Evolutionary conservation across 2,797 vertebrate species (phyloP).

Genomic region (Staurois parvus): DNA sequence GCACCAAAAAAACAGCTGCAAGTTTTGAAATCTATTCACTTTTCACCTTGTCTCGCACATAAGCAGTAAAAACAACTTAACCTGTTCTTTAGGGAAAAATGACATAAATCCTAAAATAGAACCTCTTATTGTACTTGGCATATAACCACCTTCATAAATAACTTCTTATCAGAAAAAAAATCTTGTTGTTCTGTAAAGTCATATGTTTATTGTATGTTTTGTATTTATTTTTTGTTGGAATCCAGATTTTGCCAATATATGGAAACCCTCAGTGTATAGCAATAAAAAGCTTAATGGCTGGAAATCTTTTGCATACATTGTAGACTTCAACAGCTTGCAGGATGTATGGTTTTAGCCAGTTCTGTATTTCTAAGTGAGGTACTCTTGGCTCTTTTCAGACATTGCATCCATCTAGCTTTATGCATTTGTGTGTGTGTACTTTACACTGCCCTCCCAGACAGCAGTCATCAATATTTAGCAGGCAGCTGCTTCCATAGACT

Average conservation of each 20-base stretch:
- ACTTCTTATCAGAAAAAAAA: too few species aligned
- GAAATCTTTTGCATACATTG: background rate
- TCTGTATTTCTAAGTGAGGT: background rate
- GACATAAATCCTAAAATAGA: too few species aligned
- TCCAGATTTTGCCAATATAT: background rate
- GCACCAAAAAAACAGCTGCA: too few species aligned
- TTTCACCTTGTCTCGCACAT: too few species aligned
- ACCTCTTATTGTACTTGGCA: too few species aligned
- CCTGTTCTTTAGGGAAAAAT: too few species aligned
- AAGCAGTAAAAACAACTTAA: too few species aligned
- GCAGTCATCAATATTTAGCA: constrained; percentile 39
- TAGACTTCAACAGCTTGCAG: background rate
- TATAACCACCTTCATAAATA: too few species aligned
- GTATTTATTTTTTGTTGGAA: too few species aligned
- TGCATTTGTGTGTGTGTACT: constrained; percentile 8
- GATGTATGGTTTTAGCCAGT: background rate
- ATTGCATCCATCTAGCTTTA: background rate
- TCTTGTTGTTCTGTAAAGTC: too few species aligned
- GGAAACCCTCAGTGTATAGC: background rate
- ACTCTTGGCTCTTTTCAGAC: background rate
- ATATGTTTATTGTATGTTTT: too few species aligned
- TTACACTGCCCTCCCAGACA: constrained; percentile 10
- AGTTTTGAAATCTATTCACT: too few species aligned
- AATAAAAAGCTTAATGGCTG: background rate
- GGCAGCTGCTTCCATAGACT: constrained; percentile 56